Evolutionary conservation across 2,888 invertebrate genomes (phyloP).

Genomic region (Patella caerulea): DNA sequence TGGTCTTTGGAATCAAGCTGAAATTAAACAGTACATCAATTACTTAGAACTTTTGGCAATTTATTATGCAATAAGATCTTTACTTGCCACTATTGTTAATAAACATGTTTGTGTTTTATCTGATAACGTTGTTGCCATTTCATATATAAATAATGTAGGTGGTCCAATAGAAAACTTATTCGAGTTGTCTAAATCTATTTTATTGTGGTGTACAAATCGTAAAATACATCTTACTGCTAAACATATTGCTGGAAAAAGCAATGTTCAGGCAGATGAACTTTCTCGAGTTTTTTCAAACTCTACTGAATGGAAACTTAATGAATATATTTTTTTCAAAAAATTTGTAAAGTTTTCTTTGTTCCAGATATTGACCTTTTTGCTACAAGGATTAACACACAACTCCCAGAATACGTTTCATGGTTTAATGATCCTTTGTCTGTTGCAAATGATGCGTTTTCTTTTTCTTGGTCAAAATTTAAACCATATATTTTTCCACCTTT

Average conservation of each 20-base stretch:
- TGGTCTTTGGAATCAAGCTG: no score
- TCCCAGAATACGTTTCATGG: conserved; percentile 29
- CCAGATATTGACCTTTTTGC: conserved; percentile 37
- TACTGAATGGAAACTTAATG: conserved; percentile 32
- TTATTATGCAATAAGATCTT: conserved; percentile 11
- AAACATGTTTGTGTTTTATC: conserved; percentile 7
- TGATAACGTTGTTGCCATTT: conserved; percentile 16
- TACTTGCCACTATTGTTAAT: no score
- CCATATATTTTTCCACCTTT: conserved; percentile 38
- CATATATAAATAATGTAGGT: neutral
- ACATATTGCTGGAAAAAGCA: conserved; percentile 21
- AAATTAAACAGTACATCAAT: no score
- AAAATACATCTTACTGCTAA: conserved; percentile 29
- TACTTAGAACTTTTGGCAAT: conserved; percentile 3
- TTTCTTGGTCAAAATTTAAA: conserved; percentile 28
- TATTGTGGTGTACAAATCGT: conserved; percentile 30
- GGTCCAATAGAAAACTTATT: no score
- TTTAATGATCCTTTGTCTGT: conserved; percentile 27
- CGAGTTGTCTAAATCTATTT: conserved; percentile 12
- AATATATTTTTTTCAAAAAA: conserved; percentile 20
- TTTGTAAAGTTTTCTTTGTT: conserved; percentile 23
- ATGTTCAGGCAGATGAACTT: conserved; percentile 27
- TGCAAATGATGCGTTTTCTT: conserved; percentile 26
- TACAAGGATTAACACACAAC: conserved; percentile 29
- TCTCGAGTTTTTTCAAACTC: conserved; percentile 30